Evolutionary conservation across 2,888 invertebrate species (phyloP), one percentile per base, ranked within the genome.

Genomic region (Parapristionchus giblindavisi): DNA sequence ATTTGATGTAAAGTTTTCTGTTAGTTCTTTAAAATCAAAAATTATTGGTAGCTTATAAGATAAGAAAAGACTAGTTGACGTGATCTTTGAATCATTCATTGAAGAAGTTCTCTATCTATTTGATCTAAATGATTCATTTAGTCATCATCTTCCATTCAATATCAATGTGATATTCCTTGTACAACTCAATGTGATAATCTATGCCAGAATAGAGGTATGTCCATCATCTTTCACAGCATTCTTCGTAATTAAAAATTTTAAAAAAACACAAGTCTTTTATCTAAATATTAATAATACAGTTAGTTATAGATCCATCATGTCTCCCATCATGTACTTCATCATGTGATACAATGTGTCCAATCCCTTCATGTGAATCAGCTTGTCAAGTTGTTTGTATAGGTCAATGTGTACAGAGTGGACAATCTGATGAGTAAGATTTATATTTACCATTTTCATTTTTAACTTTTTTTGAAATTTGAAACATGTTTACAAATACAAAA

Each of bases 311-410:
- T 0, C 68, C 63, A 4, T 43, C 52, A 11, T 63, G 81, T 76
- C 51, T 75, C 38, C 71, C 78, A n/a, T 29, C 70, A 3, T 82
- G 81, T 77, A 79, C 79, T 65, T 76, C 77, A 38, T 60, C 70
- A 34, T 76, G 76, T 40, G 52, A 65, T 36, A 21, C 60, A 6
- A 21, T 71, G 32, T 76, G 76, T 34, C 56, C 68, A 4, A 70
- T 58, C 40, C 76, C 76, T 1, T 75, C 78, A 52, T 83, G 83
- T 77, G 79, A 81, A 61, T 43, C 58, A 2, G 75, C 82, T 5
- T 83, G 83, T 79, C 75, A 77, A 38, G 73, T 73, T 11, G 73
- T 73, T 24, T 73, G 73, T 51, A 70, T 29, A n/a, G 63, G 75
- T 36, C 75, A 73, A 21, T 73, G 73, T 29, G 51, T 73, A 1